Conservation (phyloP, 2,113 vertebrate genomes). For the Epinephelus cyanopodus region DNA sequence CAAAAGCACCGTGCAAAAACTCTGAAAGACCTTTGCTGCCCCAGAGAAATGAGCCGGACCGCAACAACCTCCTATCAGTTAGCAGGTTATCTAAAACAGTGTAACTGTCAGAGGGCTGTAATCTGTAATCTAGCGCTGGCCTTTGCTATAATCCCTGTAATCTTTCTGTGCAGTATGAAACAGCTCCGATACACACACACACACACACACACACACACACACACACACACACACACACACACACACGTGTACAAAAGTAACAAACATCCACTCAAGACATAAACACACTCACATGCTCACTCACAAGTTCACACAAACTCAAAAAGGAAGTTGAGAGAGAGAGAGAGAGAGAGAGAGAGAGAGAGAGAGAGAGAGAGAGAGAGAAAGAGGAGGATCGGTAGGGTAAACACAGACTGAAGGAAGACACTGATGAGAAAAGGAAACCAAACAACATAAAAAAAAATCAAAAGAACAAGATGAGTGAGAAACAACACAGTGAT, state of each 20-base stretch:
- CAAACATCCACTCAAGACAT: constrained; percentile 5
- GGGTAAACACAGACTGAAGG: not conserved
- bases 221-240: not conserved
- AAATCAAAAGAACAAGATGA: constrained; percentile 3
- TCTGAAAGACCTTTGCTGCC: constrained; percentile 8
- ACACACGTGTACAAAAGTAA: not conserved
- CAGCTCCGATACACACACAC: constrained; percentile 18
- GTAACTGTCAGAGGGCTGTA: constrained; percentile 66
- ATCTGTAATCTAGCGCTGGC: constrained; percentile 76
- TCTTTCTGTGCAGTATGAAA: constrained; percentile 61
- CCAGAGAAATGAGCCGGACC: constrained; percentile 1
- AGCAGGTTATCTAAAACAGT: constrained; percentile 62
- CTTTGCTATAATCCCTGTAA: constrained; percentile 77
- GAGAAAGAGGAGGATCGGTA: not conserved
- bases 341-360: not conserved
- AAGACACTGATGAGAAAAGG: constrained; percentile 1
- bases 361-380: not conserved
- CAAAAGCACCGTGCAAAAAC: not conserved
- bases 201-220: not conserved
- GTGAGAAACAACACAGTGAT: constrained; percentile 3
- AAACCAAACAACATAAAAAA: constrained; percentile 2
- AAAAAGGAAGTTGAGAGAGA: constrained; percentile 24
- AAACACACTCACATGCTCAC: constrained; percentile 25
- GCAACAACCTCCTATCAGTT: constrained; percentile 57
- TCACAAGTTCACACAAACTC: not conserved